Evolutionary conservation across 2,113 vertebrate species (phyloP).

Genomic region (Sphyrna mokarran): DNA sequence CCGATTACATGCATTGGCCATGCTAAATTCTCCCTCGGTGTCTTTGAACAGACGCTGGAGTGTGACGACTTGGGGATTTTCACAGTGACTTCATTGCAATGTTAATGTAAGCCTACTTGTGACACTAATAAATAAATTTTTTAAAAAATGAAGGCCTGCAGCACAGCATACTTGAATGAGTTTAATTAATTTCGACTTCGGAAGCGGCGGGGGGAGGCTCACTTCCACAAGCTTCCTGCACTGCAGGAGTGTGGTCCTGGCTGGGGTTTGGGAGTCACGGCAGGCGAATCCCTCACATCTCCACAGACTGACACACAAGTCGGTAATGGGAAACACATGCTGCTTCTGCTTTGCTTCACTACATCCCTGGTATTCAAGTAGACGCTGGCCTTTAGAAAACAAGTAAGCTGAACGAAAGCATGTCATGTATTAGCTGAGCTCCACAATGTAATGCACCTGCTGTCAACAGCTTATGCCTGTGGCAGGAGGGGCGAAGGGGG

Average conservation of each 20-base stretch:
- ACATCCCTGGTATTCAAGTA: not conserved
- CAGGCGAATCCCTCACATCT: slow-evolving; percentile 12
- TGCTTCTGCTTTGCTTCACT: slow-evolving; percentile 23
- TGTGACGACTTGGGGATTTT: too few relatives aligned
- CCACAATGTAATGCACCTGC: slow-evolving; percentile 37
- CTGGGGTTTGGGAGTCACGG: not conserved
- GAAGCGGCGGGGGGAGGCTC: not conserved
- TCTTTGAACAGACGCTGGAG: too few relatives aligned
- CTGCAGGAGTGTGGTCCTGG: slow-evolving; percentile 33
- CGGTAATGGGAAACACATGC: slow-evolving; percentile 34
- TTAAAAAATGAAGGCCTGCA: not conserved
- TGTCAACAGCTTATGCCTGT: slow-evolving; percentile 32
- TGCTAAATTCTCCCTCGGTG: too few relatives aligned
- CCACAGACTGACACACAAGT: slow-evolving; percentile 32
- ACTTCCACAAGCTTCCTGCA: too few relatives aligned
- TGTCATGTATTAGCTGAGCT: slow-evolving; percentile 31
- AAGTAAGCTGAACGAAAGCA: slow-evolving; percentile 11
- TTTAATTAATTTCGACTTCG: not conserved
- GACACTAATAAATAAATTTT: too few relatives aligned
- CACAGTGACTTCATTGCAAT: too few relatives aligned
- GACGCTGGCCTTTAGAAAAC: slow-evolving; percentile 31
- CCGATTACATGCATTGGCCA: too few relatives aligned
- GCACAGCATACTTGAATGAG: not conserved
- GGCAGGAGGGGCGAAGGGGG: not conserved
- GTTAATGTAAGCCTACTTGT: too few relatives aligned